Evolutionary conservation across 2,888 invertebrate species (phyloP).

Genomic region (Hermaeophaga mercurialis): DNA sequence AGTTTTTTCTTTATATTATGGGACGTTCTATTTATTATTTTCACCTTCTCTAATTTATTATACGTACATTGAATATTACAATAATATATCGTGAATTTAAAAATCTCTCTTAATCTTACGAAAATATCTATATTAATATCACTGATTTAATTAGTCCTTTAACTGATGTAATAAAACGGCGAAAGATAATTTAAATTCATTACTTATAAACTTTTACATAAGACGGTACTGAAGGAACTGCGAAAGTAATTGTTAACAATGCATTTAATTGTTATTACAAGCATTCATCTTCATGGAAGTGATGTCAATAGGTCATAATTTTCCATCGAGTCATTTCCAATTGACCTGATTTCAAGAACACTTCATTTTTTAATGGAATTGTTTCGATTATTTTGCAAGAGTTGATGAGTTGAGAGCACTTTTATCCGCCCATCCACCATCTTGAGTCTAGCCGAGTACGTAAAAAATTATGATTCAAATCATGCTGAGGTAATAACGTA

Average conservation of each 20-base stretch:
- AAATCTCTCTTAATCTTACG: too few relatives aligned
- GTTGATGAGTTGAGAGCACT: slow-evolving; percentile 6
- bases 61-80: too few relatives aligned
- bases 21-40: too few relatives aligned
- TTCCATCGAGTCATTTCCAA: slow-evolving; percentile 2
- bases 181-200: too few relatives aligned
- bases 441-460: background rate
- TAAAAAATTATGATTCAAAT: background rate
- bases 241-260: background rate
- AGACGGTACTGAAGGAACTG: background rate
- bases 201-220: too few relatives aligned
- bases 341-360: slow-evolving; percentile 8
- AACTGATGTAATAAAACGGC: too few relatives aligned
- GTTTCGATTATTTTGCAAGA: background rate
- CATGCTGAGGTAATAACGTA: background rate
- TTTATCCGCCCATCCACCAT: background rate
- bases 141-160: too few relatives aligned
- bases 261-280: background rate
- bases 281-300: background rate
- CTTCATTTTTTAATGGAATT: background rate
- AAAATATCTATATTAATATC: too few relatives aligned
- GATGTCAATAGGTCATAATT: slow-evolving; percentile 1
- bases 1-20: too few relatives aligned
- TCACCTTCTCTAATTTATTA: too few relatives aligned
- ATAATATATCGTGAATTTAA: too few relatives aligned